Base-by-base conservation (phyloP, 2,888 invertebrate genomes). In the Pherbina coryleti region DNA sequence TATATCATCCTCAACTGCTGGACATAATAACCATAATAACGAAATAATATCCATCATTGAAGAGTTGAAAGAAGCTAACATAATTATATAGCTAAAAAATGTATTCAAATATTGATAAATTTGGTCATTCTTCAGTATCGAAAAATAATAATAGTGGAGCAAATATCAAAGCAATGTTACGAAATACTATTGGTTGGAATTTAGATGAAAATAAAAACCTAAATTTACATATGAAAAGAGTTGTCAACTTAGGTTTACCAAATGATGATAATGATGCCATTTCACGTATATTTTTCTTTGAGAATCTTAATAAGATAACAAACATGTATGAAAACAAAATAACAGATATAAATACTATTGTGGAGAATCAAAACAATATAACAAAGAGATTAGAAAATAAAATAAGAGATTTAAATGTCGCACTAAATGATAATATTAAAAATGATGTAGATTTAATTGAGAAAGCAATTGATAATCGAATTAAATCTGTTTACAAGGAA, bases 1-100 rank as follows among this genome's bases (percentile, higher is more conserved):
- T 22, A 70, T 79, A 77, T 75, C 80, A 73, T 78, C 71, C 69
- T 28, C 77, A 77, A 55, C 69, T 57, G 55, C 64, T 25, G 75
- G 78, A 76, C 77, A 77, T 76, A 77, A 66, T 60, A 51, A 77
- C 62, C 55, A 79, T 76, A 78, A 51, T 37, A 37, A 37, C 37
- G 37, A 37, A 37, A 37, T 37, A 37, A 37, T 37, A 37, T 37
- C 37, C 37, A 37, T 37, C 37, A 37, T 37, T 37, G 37, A 37
- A 37, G 5, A 37, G 37, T 37, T 60, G 66, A 77, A 37, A 57
- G 76, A 76, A 69, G 53, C 75, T 51, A 76, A 79, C 34, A 75
- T 79, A 69, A 78, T 75, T 11, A 49, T 44, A 49, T 75, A 71
- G 66, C 8, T n/a, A 60, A 72, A 44, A 71, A 75, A 22, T n/a